A percentile compares a stretch with the other conserved stretches of the same genome.
These are phyloP conservation scores for Aldrovandia affinis DNA, from an alignment of 2,797 vertebrate genomes.

Conservation along the genomic window DNA sequence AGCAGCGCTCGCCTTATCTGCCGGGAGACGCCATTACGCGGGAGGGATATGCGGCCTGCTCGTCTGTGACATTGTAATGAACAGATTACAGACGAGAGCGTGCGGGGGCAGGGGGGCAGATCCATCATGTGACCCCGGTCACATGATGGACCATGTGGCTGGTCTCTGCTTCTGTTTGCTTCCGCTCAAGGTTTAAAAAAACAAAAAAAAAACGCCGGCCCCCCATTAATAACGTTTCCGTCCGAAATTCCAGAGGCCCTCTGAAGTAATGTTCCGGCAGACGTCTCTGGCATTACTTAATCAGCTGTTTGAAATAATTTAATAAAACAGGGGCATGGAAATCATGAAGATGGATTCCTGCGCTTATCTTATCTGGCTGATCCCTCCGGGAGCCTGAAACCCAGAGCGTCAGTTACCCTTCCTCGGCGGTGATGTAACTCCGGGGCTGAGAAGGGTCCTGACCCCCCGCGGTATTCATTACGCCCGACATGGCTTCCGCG, in stretches of 20 bases:
- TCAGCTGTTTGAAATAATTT: constrained; percentile 9
- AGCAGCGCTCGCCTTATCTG: background rate
- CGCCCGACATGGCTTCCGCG: background rate
- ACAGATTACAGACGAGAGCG: background rate
- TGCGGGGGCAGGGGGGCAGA: too few species aligned
- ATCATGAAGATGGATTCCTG: constrained; percentile 3
- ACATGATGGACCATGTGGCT: too few species aligned
- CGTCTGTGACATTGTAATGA: background rate
- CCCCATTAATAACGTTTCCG: background rate
- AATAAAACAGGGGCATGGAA: background rate
- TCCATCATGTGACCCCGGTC: background rate
- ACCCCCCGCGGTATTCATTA: background rate
- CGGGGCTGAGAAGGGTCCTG: background rate
- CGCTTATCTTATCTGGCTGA: constrained; percentile 14
- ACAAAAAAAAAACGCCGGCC: too few species aligned
- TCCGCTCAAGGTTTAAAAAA: background rate
- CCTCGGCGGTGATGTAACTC: background rate
- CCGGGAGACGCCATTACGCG: background rate
- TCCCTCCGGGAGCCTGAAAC: background rate
- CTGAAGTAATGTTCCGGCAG: constrained; percentile 6
- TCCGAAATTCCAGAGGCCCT: background rate
- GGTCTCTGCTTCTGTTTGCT: background rate
- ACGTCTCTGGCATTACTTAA: constrained; percentile 4
- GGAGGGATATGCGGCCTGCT: background rate
- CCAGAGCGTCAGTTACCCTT: background rate